A percentile compares a stretch with the other conserved stretches of the same genome.
Conservation (phyloP, 2,888 invertebrate genomes). For the Drosophila parthenogenetica region DNA sequence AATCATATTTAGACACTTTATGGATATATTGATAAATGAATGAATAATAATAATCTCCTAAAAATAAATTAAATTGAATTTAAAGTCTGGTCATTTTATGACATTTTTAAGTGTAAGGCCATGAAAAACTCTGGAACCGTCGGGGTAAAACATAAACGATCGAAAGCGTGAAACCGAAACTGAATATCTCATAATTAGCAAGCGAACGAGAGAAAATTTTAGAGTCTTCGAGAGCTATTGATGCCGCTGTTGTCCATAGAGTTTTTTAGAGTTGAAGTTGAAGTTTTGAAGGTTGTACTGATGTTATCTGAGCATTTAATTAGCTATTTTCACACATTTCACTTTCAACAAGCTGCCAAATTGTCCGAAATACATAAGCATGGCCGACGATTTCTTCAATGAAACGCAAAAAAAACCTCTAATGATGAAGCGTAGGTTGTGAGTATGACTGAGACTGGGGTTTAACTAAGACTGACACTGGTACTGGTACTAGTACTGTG, state of each 20-base stretch:
- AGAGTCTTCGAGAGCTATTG: conserved; percentile 8
- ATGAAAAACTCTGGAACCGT: no score
- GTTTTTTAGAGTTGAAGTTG: background rate
- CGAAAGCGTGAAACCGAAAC: conserved; percentile 51
- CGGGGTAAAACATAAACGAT: background rate
- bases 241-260: background rate
- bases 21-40: no score
- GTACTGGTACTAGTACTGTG: no score
- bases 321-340: conserved; percentile 80
- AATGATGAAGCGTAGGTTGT: conserved; percentile 72
- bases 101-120: no score
- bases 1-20: no score
- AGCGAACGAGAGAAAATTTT: conserved; percentile 43
- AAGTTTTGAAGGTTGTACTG: conserved; percentile 16
- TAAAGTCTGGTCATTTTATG: no score
- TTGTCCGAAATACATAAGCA: conserved; percentile 55
- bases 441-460: no score
- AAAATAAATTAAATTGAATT: no score
- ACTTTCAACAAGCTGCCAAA: conserved; percentile 80
- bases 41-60: no score
- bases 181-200: conserved; percentile 64
- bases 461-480: no score
- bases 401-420: conserved; percentile 80
- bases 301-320: conserved; percentile 72
- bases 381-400: conserved; percentile 60